phyloP scores from a whole-genome alignment of 2,113 vertebrate species.

The Passerina amoena region DNA sequence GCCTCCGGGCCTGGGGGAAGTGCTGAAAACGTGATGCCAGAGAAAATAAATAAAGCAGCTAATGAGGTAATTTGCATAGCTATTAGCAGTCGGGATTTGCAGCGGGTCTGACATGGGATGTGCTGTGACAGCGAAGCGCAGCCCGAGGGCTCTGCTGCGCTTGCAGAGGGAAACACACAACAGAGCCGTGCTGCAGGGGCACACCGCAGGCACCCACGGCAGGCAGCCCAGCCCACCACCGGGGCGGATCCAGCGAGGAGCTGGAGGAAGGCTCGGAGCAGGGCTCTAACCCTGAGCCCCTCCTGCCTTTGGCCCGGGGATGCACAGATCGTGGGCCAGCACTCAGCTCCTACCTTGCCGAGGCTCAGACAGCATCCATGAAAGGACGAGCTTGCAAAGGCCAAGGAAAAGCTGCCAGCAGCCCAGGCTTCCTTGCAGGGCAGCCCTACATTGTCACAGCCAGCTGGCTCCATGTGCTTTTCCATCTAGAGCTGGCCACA shows the following conservation, averaged over 20 bases:
- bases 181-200: neutral
- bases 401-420: neutral
- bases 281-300: neutral
- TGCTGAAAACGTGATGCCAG: slow-evolving; percentile 18
- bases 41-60: slow-evolving; percentile 65
- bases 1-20: neutral
- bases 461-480: neutral
- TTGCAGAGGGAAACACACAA: neutral
- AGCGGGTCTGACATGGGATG: slow-evolving; percentile 30
- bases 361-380: neutral
- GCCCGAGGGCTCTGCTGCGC: neutral
- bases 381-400: neutral
- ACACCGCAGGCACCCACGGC: neutral
- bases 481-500: neutral
- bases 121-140: neutral
- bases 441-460: neutral
- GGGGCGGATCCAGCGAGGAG: neutral
- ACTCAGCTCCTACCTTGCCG: neutral
- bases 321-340: neutral
- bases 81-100: slow-evolving; percentile 66
- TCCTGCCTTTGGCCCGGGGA: accelerated
- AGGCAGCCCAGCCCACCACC: accelerated
- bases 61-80: slow-evolving; percentile 72
- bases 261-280: neutral
- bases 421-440: neutral